Evolutionary conservation across 2,797 vertebrate species (phyloP).

Genomic region (Danio kyathit): DNA sequence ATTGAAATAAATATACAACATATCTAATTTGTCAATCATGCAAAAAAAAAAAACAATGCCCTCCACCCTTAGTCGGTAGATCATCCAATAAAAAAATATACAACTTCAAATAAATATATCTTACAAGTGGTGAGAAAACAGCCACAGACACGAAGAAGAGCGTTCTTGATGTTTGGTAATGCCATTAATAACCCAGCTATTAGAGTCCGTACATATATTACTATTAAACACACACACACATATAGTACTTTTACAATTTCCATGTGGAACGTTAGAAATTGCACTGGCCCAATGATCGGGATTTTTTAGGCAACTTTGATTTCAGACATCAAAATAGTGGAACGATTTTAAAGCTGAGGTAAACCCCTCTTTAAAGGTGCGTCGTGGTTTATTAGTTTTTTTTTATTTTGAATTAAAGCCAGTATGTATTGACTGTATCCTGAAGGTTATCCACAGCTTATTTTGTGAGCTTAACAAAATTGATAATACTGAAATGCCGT

Average conservation of each 20-base stretch:
- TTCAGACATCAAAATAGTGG: slow-evolving; percentile 5
- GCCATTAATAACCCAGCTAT: slow-evolving; percentile 43
- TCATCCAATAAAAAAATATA: slow-evolving; percentile 54
- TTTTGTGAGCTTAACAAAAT: slow-evolving; percentile 22
- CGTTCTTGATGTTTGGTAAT: slow-evolving; percentile 41
- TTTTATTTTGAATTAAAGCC: not conserved
- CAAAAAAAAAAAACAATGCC: slow-evolving; percentile 39
- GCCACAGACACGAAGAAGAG: slow-evolving; percentile 51
- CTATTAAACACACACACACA: slow-evolving; percentile 44
- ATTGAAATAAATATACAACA: slow-evolving; percentile 60
- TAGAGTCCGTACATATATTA: slow-evolving; percentile 47
- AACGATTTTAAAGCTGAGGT: slow-evolving; percentile 36
- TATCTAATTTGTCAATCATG: slow-evolving; percentile 45
- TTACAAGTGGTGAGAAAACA: slow-evolving; percentile 45
- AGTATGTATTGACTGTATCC: slow-evolving; percentile 4
- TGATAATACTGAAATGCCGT: slow-evolving; percentile 23
- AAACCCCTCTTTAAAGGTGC: slow-evolving; percentile 55
- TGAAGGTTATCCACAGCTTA: not conserved
- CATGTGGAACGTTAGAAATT: slow-evolving; percentile 49
- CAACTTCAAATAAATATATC: slow-evolving; percentile 65
- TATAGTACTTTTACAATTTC: slow-evolving; percentile 45
- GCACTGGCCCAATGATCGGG: slow-evolving; percentile 55
- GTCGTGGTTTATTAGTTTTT: slow-evolving; percentile 20
- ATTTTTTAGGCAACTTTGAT: not conserved
- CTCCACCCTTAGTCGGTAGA: slow-evolving; percentile 49